A percentile compares a stretch with the other conserved stretches of the same genome.
Conservation (phyloP, 2,797 vertebrate species). For the Pseudomugil tenellus region DNA sequence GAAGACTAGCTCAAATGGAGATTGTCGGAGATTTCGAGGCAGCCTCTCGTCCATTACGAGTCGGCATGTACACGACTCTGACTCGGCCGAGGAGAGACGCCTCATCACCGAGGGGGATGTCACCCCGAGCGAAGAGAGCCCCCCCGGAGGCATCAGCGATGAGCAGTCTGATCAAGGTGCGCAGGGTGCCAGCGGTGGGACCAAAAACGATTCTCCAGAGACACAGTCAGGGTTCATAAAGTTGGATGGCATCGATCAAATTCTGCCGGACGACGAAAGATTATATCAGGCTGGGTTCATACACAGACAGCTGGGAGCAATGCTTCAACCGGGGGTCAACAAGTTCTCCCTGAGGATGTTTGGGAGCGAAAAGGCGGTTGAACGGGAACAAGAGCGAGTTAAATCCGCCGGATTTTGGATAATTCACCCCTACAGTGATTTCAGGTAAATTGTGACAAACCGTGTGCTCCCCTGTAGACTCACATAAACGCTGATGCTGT, state of each 20-base stretch:
- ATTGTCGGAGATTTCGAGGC: slow-evolving; percentile 94
- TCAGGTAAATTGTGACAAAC: slow-evolving; percentile 88
- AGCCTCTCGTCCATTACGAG: slow-evolving; percentile 95
- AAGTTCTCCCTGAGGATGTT: slow-evolving; percentile 99
- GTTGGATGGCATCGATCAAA: slow-evolving; percentile 92
- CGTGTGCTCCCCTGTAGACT: slow-evolving; percentile 6
- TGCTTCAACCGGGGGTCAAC: slow-evolving; percentile 99
- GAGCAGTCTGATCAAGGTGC: slow-evolving; percentile 74
- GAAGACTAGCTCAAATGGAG: slow-evolving; percentile 95
- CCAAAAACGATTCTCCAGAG: slow-evolving; percentile 78
- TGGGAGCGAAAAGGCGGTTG: slow-evolving; percentile 99
- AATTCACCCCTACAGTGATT: slow-evolving; percentile 99
- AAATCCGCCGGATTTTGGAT: slow-evolving; percentile 99
- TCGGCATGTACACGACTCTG: slow-evolving; percentile 90
- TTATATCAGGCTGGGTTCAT: slow-evolving; percentile 95
- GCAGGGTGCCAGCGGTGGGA: slow-evolving; percentile 73
- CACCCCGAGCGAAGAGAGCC: slow-evolving; percentile 86
- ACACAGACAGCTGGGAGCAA: slow-evolving; percentile 96
- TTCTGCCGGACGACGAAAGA: slow-evolving; percentile 91
- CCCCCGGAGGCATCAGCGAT: slow-evolving; percentile 81
- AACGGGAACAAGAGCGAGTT: slow-evolving; percentile 96
- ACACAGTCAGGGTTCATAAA: slow-evolving; percentile 88
- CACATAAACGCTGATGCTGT: slow-evolving; percentile 13
- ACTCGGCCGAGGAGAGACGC: slow-evolving; percentile 89
- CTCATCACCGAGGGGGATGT: slow-evolving; percentile 89